Evolutionary conservation across 2,797 vertebrate genomes (phyloP).

Genomic region (Muraenolepis orangiensis): DNA sequence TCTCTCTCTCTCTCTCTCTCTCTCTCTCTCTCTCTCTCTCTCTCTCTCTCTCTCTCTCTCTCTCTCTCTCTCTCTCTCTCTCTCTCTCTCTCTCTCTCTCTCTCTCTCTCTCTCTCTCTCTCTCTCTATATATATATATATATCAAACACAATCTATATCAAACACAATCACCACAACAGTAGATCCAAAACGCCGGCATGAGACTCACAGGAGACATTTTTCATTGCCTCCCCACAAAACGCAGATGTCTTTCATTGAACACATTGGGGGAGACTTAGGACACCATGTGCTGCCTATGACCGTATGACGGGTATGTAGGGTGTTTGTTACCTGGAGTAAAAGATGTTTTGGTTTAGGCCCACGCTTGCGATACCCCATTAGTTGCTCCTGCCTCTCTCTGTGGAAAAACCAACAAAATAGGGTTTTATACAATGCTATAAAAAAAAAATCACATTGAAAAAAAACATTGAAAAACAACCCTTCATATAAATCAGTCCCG

Average conservation of each 20-base stretch:
- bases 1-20: too few species aligned
- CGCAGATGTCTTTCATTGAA: neutral
- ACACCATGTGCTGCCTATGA: neutral
- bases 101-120: too few species aligned
- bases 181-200: too few species aligned
- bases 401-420: constrained; percentile 45
- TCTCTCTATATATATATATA: too few species aligned
- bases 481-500: neutral
- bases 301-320: neutral
- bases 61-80: too few species aligned
- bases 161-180: neutral
- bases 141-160: neutral
- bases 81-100: too few species aligned
- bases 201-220: neutral
- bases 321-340: constrained; percentile 83
- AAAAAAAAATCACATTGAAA: neutral
- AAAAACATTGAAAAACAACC: neutral
- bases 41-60: too few species aligned
- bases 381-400: constrained; percentile 95
- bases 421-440: constrained; percentile 11
- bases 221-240: neutral
- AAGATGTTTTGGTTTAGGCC: constrained; percentile 93
- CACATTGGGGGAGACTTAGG: neutral
- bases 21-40: too few species aligned
- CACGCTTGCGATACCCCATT: constrained; percentile 94